Base-by-base conservation (phyloP, 1,140 invertebrate species). In the Geopemphigus sp. region DNA sequence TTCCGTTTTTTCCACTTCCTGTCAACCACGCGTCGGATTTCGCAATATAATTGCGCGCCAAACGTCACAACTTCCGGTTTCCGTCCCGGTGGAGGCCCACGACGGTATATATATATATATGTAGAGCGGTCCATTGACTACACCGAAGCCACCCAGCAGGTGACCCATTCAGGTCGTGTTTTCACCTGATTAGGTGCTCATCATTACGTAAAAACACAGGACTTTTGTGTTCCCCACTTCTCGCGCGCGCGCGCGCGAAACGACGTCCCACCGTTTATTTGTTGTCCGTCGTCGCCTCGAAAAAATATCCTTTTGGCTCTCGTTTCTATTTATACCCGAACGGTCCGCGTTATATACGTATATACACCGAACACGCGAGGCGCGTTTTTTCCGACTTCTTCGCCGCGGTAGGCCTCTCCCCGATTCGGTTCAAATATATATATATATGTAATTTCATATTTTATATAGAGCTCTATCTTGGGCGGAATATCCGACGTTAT, bases 151-250 rank as follows among this genome's bases (percentile, higher is more conserved):
- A 53, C 73, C 32, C 74, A 78, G 74, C 74, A 78, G 74, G 74
- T 78, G 74, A 78, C 74, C 74, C 39, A 78, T 78, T 78, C 57
- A 63, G 74, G 74, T 78, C 74, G 57, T n/a, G 57, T 78, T 78
- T 78, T 78, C 74, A 78, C 74, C 74, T 78, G 74, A 78, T 78
- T 78, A 78, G 74, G 74, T 78, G 74, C 74, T 78, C 74, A 78
- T 78, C 74, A 78, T 78, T 63, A 63, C 74, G 74, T 78, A 78
- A 78, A 78, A 78, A 78, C 74, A 78, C 24, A 78, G 57, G 74
- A 57, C 39, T 63, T 78, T 47, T 61, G 26, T 61, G 39, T 61
- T 6, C 72, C 54, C 64, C 22, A n/a, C 32, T 12, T 15, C 47
- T 50, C 47, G 1, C 1, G 8, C 47, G 5, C 1, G 5, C 17